phyloP scores from a whole-genome alignment of 2,113 vertebrate genomes.

The Tiliqua scincoides region DNA sequence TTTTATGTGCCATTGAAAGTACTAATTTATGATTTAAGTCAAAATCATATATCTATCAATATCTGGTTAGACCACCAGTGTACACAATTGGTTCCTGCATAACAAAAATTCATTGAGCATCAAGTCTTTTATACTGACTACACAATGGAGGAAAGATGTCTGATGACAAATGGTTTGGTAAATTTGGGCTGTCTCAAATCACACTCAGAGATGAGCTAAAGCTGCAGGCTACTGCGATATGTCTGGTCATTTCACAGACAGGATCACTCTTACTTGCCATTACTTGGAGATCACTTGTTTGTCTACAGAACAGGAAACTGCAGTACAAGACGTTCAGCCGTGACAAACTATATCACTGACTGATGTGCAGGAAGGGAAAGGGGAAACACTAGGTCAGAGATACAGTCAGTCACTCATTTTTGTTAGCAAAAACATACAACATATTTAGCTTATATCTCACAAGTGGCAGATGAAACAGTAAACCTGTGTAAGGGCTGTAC shows the following conservation, averaged over 20 bases:
- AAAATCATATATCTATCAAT: neutral
- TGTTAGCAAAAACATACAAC: neutral
- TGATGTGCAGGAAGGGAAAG: no score
- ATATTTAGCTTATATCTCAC: neutral
- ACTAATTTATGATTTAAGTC: neutral
- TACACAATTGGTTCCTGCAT: neutral
- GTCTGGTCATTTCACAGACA: neutral
- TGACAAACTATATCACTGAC: neutral
- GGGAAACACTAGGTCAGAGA: neutral
- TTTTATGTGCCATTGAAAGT: neutral
- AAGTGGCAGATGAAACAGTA: neutral
- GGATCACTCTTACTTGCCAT: neutral
- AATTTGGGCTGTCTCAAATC: neutral
- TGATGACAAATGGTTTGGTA: neutral
- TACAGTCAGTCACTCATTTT: neutral
- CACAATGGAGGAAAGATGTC: neutral
- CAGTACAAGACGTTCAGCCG: neutral
- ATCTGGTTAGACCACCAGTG: neutral
- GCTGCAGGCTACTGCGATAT: neutral
- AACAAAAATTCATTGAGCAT: neutral
- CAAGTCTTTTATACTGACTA: neutral
- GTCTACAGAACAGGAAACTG: neutral
- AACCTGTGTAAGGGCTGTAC: neutral
- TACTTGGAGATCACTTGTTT: neutral
- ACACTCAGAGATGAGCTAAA: neutral